Evolutionary conservation across 2,113 vertebrate genomes (phyloP).

Genomic region (Mobula birostris): DNA sequence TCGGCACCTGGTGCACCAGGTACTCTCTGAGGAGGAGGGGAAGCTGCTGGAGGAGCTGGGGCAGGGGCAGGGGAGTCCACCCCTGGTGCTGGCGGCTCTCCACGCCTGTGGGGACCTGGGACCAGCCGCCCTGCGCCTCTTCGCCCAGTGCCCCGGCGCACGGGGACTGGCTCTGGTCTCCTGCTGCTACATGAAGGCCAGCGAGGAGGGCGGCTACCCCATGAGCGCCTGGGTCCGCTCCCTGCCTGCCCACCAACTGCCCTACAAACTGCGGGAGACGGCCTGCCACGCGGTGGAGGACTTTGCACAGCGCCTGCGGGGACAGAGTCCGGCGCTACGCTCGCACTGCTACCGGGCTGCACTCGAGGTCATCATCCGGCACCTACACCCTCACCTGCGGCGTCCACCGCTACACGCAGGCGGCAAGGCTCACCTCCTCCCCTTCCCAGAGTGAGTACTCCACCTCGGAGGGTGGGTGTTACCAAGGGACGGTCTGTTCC

Average conservation of each 20-base stretch:
- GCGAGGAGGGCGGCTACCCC: constrained; percentile 65
- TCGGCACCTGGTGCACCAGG: constrained; percentile 61
- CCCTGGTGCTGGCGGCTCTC: constrained; percentile 74
- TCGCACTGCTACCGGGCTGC: constrained; percentile 76
- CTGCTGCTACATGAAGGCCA: constrained; percentile 93
- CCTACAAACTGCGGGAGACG: constrained; percentile 78
- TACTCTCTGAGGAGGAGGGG: constrained; percentile 63
- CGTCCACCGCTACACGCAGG: constrained; percentile 72
- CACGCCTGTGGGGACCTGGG: constrained; percentile 88
- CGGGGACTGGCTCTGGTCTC: constrained; percentile 71
- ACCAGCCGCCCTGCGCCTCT: constrained; percentile 74
- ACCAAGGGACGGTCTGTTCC: not conserved
- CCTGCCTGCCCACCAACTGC: constrained; percentile 62
- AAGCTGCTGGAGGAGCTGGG: constrained; percentile 56
- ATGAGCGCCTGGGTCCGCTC: constrained; percentile 68
- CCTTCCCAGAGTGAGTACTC: constrained; percentile 72
- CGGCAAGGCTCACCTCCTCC: constrained; percentile 65
- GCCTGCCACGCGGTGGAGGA: constrained; percentile 84
- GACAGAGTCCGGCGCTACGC: constrained; percentile 50
- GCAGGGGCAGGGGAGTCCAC: not conserved
- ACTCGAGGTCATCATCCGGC: constrained; percentile 71
- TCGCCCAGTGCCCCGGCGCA: constrained; percentile 62
- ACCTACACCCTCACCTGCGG: constrained; percentile 51
- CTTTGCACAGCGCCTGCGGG: constrained; percentile 55
- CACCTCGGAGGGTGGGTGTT: not conserved